Evolutionary conservation across 2,888 invertebrate genomes (phyloP).

Genomic region (Mimachlamys varia): DNA sequence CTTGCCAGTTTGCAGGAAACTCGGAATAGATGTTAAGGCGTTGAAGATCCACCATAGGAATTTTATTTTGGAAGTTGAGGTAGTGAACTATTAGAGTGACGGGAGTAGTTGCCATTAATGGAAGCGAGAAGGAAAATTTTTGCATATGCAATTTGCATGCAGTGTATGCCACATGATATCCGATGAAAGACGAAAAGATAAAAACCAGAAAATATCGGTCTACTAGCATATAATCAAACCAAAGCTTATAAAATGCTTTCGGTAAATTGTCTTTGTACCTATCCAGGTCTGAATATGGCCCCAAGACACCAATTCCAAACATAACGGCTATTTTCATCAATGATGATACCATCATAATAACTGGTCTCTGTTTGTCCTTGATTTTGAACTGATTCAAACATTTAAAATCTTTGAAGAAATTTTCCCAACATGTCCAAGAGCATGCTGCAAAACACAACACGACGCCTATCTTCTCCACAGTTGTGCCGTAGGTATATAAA

Average conservation of each 20-base stretch:
- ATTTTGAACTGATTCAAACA: background rate
- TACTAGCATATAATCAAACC: background rate
- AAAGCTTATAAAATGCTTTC: background rate
- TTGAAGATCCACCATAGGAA: constrained; percentile 36
- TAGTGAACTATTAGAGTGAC: constrained; percentile 58
- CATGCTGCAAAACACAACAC: background rate
- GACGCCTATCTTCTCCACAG: background rate
- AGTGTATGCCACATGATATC: constrained; percentile 82
- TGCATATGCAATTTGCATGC: constrained; percentile 83
- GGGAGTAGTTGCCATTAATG: constrained; percentile 80
- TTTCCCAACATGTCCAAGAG: background rate
- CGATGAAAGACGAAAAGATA: constrained; percentile 60
- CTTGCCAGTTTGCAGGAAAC: background rate
- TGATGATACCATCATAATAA: background rate
- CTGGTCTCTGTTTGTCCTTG: background rate
- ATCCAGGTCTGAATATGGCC: background rate
- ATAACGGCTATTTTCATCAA: background rate
- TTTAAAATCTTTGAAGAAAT: background rate
- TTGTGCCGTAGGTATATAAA: background rate
- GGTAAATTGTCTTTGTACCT: background rate
- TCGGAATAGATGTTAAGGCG: background rate
- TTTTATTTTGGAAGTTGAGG: constrained; percentile 49
- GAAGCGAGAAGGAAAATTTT: constrained; percentile 80
- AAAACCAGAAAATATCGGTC: constrained; percentile 45
- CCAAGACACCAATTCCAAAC: background rate